Base-by-base conservation (phyloP, 2,113 vertebrate species). In the Cheirogaleus medius region DNA sequence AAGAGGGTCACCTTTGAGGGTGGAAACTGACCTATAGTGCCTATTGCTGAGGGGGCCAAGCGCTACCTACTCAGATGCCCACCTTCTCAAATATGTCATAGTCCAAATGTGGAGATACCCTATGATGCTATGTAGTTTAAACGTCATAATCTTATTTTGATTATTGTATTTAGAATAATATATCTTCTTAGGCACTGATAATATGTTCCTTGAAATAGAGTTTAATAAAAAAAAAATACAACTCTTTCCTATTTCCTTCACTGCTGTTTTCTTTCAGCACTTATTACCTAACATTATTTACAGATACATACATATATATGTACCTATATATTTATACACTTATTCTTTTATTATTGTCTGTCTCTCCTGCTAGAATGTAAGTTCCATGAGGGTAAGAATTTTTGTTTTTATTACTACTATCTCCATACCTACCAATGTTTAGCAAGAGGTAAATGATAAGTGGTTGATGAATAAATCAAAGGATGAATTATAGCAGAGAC, bases 401-500 rank as follows among this genome's bases (percentile, higher is more conserved):
- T 92, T 60, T 18, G 44, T 25, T 71, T 42, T 91, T 73, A 80
- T 54, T 68, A 80, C 37, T 17, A n/a, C 17, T 85, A 44, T 74
- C 69, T 4, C 69, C 42, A 37, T 71, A 42, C 20, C 32, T 96
- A 42, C 9, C 64, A 81, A 44, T 21, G 27, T 83, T 49, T 42
- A 44, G 27, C 56, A 92, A 64, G 66, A 37, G 42, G n/a, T 54
- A 71, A 73, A 80, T 18, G 68, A 1, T 77, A 64, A 80, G n/a
- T n/a, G 68, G 15, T 18, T 78, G 77, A 85, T 37, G 27, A 92
- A 84, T 69, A 96, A 85, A 89, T 74, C 87, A 85, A 76, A 74
- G 44, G 13, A 39, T 27, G 84, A 69, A 80, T 68, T 63, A 44
- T 5, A 29, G 64, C 12, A 56, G 32, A 58, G 47, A 34, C 27